Conservation (phyloP, 2,113 vertebrate species). For the Aspiorhynchus laticeps region DNA sequence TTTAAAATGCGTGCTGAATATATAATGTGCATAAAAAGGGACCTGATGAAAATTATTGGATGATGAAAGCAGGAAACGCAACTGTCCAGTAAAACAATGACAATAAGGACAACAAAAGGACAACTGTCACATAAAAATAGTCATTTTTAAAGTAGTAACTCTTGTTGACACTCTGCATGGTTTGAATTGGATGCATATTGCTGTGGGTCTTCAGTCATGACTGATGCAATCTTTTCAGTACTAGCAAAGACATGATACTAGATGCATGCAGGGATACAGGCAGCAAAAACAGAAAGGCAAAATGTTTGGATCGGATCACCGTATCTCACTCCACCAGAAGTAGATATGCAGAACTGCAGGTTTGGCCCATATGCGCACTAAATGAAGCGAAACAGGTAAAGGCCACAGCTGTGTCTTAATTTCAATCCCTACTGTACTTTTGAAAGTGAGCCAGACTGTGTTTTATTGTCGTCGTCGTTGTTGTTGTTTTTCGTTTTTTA, state of each 20-base stretch:
- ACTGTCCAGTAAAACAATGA: slow-evolving; percentile 33
- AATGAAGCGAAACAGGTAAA: slow-evolving; percentile 26
- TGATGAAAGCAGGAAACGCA: slow-evolving; percentile 19
- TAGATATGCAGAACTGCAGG: not conserved
- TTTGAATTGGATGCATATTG: slow-evolving; percentile 31
- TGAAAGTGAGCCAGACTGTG: slow-evolving; percentile 33
- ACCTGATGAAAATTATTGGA: slow-evolving; percentile 16
- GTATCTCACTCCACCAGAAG: not conserved
- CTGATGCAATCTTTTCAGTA: slow-evolving; percentile 40
- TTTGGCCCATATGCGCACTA: slow-evolving; percentile 3
- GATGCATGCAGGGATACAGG: slow-evolving; percentile 52
- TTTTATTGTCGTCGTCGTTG: slow-evolving; percentile 2
- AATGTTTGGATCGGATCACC: slow-evolving; percentile 14
- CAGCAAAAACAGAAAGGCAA: slow-evolving; percentile 24
- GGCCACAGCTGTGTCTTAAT: slow-evolving; percentile 19
- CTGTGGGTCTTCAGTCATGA: slow-evolving; percentile 44
- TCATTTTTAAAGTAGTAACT: slow-evolving; percentile 30
- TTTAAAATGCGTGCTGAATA: slow-evolving; percentile 33
- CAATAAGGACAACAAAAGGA: slow-evolving; percentile 3
- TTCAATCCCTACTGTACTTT: slow-evolving; percentile 27
- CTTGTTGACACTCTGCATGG: not conserved
- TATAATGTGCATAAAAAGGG: slow-evolving; percentile 34
- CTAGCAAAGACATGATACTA: slow-evolving; percentile 46
- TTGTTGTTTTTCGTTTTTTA: slow-evolving; percentile 33
- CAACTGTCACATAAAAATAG: slow-evolving; percentile 25